Evolutionary conservation across 2,113 vertebrate genomes (phyloP).

Genomic region (Brienomyrus brachyistius): DNA sequence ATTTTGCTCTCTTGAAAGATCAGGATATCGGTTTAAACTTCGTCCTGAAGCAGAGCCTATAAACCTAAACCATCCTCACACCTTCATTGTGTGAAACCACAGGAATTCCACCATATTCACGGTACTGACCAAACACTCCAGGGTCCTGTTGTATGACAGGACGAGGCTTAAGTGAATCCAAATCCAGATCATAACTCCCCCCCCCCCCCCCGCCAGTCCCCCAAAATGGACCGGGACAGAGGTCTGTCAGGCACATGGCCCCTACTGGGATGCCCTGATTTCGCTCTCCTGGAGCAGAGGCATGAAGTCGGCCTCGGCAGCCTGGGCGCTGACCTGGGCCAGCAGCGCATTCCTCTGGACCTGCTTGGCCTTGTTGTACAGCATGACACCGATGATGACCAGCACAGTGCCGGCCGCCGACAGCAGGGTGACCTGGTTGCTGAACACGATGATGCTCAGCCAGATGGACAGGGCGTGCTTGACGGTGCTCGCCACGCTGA

Average conservation of each 20-base stretch:
- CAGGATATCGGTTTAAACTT: background rate
- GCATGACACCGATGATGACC: constrained; percentile 77
- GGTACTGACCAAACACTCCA: background rate
- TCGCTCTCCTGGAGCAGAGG: constrained; percentile 45
- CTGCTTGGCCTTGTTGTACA: constrained; percentile 88
- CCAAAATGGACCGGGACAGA: background rate
- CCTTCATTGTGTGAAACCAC: background rate
- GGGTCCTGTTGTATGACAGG: background rate
- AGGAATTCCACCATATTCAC: background rate
- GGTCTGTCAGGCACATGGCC: background rate
- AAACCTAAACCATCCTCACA: background rate
- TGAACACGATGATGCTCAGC: constrained; percentile 91
- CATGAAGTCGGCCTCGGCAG: constrained; percentile 45
- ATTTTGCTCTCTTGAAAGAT: background rate
- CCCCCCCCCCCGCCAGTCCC: background rate
- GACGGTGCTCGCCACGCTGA: constrained; percentile 89
- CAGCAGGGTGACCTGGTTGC: constrained; percentile 80
- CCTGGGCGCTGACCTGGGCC: constrained; percentile 40
- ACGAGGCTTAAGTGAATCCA: background rate
- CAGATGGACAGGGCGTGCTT: constrained; percentile 93
- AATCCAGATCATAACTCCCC: background rate
- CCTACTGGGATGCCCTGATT: constrained; percentile 21
- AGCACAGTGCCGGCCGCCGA: constrained; percentile 74
- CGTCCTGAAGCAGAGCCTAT: background rate
- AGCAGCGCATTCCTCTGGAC: constrained; percentile 66